Conservation (phyloP, 2,888 invertebrate genomes). For the Sesia apiformis region DNA sequence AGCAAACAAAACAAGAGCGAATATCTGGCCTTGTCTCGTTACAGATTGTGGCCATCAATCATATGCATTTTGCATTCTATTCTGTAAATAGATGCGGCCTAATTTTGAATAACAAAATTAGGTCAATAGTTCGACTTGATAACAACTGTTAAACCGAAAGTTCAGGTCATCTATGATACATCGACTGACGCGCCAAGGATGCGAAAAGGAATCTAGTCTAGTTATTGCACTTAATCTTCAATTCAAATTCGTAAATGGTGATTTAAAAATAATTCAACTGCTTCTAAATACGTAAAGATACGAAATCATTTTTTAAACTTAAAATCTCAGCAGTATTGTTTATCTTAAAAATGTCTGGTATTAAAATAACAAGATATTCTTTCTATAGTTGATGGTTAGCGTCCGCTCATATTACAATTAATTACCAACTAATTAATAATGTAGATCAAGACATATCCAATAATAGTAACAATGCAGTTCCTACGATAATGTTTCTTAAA, state of each 20-base stretch:
- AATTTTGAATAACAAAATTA: slow-evolving; percentile 31
- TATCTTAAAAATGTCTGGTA: too few relatives aligned
- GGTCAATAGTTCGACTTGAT: slow-evolving; percentile 28
- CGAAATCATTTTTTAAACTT: too few relatives aligned
- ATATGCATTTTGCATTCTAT: slow-evolving; percentile 31
- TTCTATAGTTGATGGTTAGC: too few relatives aligned
- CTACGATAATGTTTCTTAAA: slow-evolving; percentile 5
- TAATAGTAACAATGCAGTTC: background rate
- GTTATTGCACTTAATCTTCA: too few relatives aligned
- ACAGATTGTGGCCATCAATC: slow-evolving; percentile 45
- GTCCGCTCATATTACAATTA: background rate
- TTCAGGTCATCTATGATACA: slow-evolving; percentile 12
- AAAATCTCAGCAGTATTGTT: too few relatives aligned
- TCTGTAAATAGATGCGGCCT: slow-evolving; percentile 35
- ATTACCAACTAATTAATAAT: background rate
- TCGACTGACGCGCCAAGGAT: too few relatives aligned
- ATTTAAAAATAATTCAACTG: too few relatives aligned
- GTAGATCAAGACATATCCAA: slow-evolving; percentile 3
- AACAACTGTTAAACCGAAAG: slow-evolving; percentile 19
- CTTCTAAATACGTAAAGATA: too few relatives aligned
- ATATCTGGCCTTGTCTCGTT: slow-evolving; percentile 51
- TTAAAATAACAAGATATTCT: too few relatives aligned
- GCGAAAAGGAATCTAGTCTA: too few relatives aligned
- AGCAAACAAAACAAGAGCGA: slow-evolving; percentile 31
- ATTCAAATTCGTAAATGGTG: too few relatives aligned